phyloP scores from a whole-genome alignment of 1,140 invertebrate genomes.

The Sycobia sp. region DNA sequence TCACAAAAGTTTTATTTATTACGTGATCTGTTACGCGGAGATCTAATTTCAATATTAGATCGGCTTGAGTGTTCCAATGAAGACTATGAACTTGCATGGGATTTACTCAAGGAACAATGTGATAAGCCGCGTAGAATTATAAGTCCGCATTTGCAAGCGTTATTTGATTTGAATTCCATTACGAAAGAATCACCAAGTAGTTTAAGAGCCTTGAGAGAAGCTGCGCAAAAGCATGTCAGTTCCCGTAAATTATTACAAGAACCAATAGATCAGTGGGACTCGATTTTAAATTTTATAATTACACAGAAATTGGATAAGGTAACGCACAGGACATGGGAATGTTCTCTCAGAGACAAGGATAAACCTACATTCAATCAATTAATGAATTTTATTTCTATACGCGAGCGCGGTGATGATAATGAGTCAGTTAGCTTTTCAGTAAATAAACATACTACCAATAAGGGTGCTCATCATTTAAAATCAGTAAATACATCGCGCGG shows the following conservation, averaged over 20 bases:
- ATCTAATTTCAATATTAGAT: no score
- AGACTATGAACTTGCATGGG: not conserved
- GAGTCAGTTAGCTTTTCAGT: not conserved
- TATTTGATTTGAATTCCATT: not conserved
- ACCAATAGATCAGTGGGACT: no score
- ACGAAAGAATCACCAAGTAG: not conserved
- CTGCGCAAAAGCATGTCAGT: no score
- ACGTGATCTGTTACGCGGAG: no score
- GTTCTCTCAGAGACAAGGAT: not conserved
- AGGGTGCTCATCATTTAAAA: not conserved
- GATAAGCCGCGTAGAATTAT: not conserved
- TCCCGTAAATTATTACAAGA: no score
- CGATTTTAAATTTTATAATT: no score
- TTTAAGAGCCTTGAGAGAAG: not conserved
- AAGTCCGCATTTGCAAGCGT: not conserved
- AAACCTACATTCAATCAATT: not conserved
- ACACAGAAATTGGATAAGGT: no score
- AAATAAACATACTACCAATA: not conserved
- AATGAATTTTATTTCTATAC: not conserved
- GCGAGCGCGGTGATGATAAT: no score
- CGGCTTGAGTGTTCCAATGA: not conserved
- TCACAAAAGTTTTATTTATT: no score
- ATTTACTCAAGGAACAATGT: not conserved
- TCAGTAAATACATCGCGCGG: not conserved
- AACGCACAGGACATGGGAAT: not conserved